Conservation (phyloP, 2,113 vertebrate genomes). For the Nasalis larvatus region DNA sequence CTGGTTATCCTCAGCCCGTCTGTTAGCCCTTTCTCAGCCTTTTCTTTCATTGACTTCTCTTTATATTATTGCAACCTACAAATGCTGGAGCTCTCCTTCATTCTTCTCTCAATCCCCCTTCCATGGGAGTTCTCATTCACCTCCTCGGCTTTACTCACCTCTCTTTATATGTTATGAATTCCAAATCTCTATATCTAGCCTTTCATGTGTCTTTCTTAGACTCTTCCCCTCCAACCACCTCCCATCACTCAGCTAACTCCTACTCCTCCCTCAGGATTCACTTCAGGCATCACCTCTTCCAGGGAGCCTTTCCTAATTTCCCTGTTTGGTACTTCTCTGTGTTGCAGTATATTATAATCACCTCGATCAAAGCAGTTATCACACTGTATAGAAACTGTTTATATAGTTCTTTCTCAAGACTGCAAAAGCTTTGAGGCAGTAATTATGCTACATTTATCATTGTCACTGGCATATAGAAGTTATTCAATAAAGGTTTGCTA, state of each 20-base stretch:
- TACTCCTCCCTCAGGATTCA: background rate
- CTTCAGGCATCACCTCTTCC: background rate
- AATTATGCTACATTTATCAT: constrained; percentile 43
- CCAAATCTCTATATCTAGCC: background rate
- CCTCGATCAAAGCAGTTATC: background rate
- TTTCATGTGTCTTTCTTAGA: background rate
- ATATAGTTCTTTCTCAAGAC: constrained; percentile 2
- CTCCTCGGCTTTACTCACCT: background rate
- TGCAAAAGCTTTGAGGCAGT: constrained; percentile 15
- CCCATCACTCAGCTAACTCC: background rate
- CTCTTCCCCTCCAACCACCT: background rate
- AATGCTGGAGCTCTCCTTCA: background rate
- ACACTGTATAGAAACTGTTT: background rate
- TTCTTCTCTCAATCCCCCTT: background rate
- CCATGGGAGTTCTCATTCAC: too few species aligned
- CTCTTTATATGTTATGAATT: background rate
- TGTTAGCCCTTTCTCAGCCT: background rate
- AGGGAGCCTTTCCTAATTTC: background rate
- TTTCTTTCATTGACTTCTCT: background rate
- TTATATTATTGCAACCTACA: background rate
- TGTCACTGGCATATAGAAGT: constrained; percentile 38
- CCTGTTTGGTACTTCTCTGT: background rate
- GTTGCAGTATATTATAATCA: background rate
- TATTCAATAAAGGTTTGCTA: constrained; percentile 34
- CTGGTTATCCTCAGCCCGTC: background rate